Evolutionary conservation across 2,797 vertebrate species (phyloP).

Genomic region (Rhincodon typus): DNA sequence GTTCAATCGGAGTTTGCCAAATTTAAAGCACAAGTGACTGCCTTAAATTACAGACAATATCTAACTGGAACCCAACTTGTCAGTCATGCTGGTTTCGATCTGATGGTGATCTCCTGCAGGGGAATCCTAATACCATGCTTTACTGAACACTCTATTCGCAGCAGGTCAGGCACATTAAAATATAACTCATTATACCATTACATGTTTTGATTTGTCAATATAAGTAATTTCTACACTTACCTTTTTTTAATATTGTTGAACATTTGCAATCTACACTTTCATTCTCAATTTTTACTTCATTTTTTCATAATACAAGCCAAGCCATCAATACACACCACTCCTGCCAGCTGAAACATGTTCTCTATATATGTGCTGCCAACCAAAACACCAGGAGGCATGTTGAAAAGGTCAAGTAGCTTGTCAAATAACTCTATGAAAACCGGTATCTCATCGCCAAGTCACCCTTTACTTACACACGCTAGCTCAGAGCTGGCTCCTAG

Average conservation of each 20-base stretch:
- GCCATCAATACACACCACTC: not conserved
- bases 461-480: too few relatives aligned
- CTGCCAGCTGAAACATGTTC: not conserved
- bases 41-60: not conserved
- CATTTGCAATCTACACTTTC: not conserved
- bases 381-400: not conserved
- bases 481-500: too few relatives aligned
- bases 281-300: not conserved
- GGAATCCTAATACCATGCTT: too few relatives aligned
- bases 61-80: too few relatives aligned
- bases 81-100: too few relatives aligned
- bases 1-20: not conserved
- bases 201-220: not conserved
- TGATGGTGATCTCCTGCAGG: too few relatives aligned
- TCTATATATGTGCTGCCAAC: not conserved
- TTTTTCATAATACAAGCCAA: not conserved
- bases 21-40: not conserved
- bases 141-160: too few relatives aligned
- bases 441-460: too few relatives aligned
- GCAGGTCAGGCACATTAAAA: too few relatives aligned
- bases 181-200: not conserved
- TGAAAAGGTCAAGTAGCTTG: not conserved
- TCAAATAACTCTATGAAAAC: too few relatives aligned
- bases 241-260: not conserved
- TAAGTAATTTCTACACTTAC: not conserved